Conservation (phyloP, 2,797 vertebrate genomes). For the Delichon dasypus region DNA sequence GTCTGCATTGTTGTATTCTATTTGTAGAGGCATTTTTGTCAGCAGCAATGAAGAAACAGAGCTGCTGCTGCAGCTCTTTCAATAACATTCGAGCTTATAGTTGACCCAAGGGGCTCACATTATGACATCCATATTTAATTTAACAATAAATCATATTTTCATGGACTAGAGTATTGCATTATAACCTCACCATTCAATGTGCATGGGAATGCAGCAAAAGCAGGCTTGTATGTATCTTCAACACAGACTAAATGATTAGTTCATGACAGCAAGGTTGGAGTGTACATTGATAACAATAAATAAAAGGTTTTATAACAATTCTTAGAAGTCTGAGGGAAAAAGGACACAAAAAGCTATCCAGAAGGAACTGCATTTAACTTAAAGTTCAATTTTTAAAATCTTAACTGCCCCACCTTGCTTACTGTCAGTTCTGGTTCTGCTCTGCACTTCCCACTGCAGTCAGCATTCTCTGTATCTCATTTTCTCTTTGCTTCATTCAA, state of each 20-base stretch:
- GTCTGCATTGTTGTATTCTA: slow-evolving; percentile 51
- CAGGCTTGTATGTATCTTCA: background rate
- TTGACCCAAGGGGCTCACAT: slow-evolving; percentile 22
- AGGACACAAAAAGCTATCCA: background rate
- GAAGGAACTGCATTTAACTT: background rate
- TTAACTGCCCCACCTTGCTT: slow-evolving; percentile 10
- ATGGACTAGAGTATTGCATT: slow-evolving; percentile 11
- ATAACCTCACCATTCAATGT: slow-evolving; percentile 15
- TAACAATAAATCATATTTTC: slow-evolving; percentile 65
- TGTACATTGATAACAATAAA: background rate
- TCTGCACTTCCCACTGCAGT: slow-evolving; percentile 6
- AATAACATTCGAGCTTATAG: slow-evolving; percentile 14
- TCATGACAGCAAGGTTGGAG: slow-evolving; percentile 21
- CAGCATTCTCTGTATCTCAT: slow-evolving; percentile 20
- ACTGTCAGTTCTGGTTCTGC: slow-evolving; percentile 35
- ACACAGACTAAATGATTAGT: background rate
- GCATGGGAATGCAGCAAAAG: slow-evolving; percentile 41
- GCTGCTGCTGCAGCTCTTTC: slow-evolving; percentile 23
- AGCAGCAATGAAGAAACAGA: slow-evolving; percentile 24
- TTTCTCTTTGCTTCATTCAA: slow-evolving; percentile 36
- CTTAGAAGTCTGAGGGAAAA: background rate
- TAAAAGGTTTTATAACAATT: slow-evolving; percentile 9
- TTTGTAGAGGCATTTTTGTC: slow-evolving; percentile 47
- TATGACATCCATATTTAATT: slow-evolving; percentile 58
- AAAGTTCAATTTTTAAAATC: background rate